Percentiles rank a stretch among this genome's conserved stretches.
phyloP scores from a whole-genome alignment of 2,797 vertebrate species.

The Calcarius lapponicus region DNA sequence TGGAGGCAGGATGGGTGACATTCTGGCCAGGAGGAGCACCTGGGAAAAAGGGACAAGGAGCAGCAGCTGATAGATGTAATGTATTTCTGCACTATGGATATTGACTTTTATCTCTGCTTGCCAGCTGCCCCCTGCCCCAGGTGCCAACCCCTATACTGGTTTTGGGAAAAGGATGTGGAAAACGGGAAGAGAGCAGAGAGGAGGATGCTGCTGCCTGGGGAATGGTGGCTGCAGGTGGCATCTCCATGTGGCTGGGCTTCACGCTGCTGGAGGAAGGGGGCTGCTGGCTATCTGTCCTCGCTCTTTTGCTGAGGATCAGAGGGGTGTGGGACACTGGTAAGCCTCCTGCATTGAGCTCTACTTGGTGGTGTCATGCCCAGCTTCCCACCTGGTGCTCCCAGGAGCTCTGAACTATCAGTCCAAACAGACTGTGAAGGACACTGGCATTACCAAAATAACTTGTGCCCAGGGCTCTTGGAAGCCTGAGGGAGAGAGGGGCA shows the following conservation, averaged over 20 bases:
- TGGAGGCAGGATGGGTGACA: background rate
- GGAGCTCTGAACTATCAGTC: background rate
- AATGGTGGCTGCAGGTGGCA: background rate
- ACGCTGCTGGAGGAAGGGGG: background rate
- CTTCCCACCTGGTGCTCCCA: background rate
- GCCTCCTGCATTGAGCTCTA: background rate
- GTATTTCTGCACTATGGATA: background rate
- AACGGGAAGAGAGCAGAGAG: background rate
- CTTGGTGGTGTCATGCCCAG: background rate
- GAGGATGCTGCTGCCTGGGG: background rate
- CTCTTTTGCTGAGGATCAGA: background rate
- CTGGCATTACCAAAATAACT: background rate
- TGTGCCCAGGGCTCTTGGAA: background rate
- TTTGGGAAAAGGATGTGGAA: background rate
- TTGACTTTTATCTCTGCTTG: background rate
- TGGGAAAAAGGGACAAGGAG: background rate
- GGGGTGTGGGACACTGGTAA: background rate
- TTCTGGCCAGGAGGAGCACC: background rate
- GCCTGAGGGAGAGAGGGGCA: background rate
- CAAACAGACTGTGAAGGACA: background rate
- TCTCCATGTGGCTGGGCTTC: background rate
- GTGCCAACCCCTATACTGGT: background rate
- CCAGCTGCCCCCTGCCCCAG: background rate
- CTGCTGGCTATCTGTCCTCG: background rate
- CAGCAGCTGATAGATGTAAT: rapidly evolving